Evolutionary conservation across 2,888 invertebrate species (phyloP).

Genomic region (Campoplex capitator): DNA sequence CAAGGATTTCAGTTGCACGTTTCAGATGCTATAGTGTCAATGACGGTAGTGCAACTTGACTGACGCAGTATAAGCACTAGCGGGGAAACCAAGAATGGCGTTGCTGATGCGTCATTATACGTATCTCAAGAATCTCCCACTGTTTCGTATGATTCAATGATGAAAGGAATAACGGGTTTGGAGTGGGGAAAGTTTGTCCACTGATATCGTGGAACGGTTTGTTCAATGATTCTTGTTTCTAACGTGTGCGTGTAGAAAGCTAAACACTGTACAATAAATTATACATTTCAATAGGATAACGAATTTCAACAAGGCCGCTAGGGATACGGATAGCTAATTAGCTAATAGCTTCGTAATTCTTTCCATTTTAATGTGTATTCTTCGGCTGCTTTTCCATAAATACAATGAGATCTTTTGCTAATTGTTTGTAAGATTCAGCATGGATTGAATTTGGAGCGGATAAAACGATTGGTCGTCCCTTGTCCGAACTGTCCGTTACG

Average conservation of each 20-base stretch:
- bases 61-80: slow-evolving; percentile 32
- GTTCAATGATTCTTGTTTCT: slow-evolving; percentile 23
- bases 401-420: slow-evolving; percentile 77
- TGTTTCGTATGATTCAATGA: slow-evolving; percentile 5
- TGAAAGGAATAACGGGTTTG: slow-evolving; percentile 23
- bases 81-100: not conserved
- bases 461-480: slow-evolving; percentile 91
- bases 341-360: not conserved
- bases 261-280: slow-evolving; percentile 9
- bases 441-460: slow-evolving; percentile 87
- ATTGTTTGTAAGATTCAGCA: slow-evolving; percentile 78
- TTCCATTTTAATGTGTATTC: slow-evolving; percentile 48
- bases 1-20: slow-evolving; percentile 22
- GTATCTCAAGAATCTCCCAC: slow-evolving; percentile 48
- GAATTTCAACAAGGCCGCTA: not conserved
- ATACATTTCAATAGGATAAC: not conserved
- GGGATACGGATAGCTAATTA: slow-evolving; percentile 11
- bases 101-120: slow-evolving; percentile 43
- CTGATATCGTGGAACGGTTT: not conserved
- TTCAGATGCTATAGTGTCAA: slow-evolving; percentile 41
- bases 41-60: slow-evolving; percentile 49
- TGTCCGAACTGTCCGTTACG: slow-evolving; percentile 90
- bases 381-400: slow-evolving; percentile 76
- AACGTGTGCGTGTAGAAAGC: slow-evolving; percentile 28
- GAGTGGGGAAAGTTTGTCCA: slow-evolving; percentile 41